phyloP scores from a whole-genome alignment of 1,140 invertebrate species.

The Hestina assimilis region DNA sequence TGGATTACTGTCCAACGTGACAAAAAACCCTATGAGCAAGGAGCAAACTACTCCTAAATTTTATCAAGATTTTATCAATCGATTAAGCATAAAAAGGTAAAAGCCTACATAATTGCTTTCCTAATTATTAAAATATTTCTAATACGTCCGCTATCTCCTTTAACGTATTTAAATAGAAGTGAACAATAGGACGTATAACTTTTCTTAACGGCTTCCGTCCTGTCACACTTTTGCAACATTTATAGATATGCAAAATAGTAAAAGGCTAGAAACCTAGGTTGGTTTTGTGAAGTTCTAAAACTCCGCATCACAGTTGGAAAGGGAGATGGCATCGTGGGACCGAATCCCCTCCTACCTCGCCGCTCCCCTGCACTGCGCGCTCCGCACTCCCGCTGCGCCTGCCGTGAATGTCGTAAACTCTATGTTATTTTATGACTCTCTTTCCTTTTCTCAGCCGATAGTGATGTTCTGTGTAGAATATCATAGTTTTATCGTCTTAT shows the following conservation, averaged over 20 bases:
- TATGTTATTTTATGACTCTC: conserved; percentile 29
- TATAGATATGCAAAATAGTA: background rate
- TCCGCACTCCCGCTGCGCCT: background rate
- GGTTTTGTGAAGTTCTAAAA: conserved; percentile 10
- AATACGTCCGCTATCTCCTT: no score
- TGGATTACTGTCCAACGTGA: no score
- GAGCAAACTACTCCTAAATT: no score
- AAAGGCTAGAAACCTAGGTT: conserved; percentile 9
- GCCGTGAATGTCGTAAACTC: conserved; percentile 25
- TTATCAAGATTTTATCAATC: no score
- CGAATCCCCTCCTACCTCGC: background rate
- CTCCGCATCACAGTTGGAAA: conserved; percentile 5
- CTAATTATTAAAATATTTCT: no score
- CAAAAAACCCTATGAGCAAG: no score
- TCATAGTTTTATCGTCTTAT: background rate
- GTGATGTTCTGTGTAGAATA: background rate
- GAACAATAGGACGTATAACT: conserved; percentile 9
- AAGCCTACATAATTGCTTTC: no score
- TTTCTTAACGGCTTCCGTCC: conserved; percentile 14
- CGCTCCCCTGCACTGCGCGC: background rate
- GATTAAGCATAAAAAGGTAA: no score
- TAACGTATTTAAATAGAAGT: background rate
- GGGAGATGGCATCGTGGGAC: conserved; percentile 10
- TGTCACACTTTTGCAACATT: conserved; percentile 6
- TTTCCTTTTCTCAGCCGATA: conserved; percentile 20